Conservation (phyloP, 1,140 invertebrate genomes). For the Drosophila simulans region DNA sequence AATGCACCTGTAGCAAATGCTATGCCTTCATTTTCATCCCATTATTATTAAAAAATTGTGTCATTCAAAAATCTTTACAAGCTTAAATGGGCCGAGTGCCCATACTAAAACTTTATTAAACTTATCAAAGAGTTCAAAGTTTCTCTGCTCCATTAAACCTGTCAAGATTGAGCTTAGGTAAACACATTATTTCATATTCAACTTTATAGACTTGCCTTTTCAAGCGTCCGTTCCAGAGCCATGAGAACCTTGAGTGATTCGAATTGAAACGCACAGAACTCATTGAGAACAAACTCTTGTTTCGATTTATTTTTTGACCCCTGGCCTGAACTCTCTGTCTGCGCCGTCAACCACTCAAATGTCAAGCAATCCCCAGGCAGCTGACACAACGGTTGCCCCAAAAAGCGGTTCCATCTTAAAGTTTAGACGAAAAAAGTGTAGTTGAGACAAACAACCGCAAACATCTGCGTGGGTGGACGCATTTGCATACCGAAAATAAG, state of each 20-base stretch:
- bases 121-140: slow-evolving; percentile 5
- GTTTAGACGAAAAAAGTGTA: slow-evolving; percentile 39
- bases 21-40: too few relatives aligned
- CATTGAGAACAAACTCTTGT: slow-evolving; percentile 11
- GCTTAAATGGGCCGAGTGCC: too few relatives aligned
- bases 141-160: slow-evolving; percentile 8
- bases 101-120: background rate
- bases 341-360: slow-evolving; percentile 15
- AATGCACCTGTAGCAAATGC: background rate
- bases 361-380: slow-evolving; percentile 23
- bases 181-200: slow-evolving; percentile 7
- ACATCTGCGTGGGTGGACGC: slow-evolving; percentile 38
- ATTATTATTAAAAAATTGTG: too few relatives aligned
- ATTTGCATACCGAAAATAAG: slow-evolving; percentile 36
- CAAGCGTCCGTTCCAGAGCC: background rate
- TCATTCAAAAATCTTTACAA: too few relatives aligned
- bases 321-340: background rate
- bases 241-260: slow-evolving; percentile 25
- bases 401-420: slow-evolving; percentile 29
- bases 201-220: slow-evolving; percentile 9
- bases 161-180: background rate
- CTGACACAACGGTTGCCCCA: slow-evolving; percentile 20
- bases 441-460: slow-evolving; percentile 59
- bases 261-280: slow-evolving; percentile 23
- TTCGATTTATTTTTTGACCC: slow-evolving; percentile 24